Conservation (phyloP, 1,140 invertebrate genomes). For the Ptiloglossa arizonensis region DNA sequence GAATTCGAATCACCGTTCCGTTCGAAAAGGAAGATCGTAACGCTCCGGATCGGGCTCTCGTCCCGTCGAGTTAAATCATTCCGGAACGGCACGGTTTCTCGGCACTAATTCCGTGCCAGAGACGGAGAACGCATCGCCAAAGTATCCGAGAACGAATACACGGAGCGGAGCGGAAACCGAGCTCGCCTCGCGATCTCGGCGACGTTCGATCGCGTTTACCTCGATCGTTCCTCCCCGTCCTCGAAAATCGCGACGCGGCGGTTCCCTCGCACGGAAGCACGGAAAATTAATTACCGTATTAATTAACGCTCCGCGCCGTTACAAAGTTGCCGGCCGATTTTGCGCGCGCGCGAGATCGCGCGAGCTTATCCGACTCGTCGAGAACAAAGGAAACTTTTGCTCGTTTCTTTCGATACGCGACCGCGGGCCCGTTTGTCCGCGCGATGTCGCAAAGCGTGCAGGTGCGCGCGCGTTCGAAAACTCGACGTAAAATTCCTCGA, state of each 20-base stretch:
- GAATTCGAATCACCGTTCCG: constrained; percentile 40
- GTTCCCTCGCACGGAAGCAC: too few species aligned
- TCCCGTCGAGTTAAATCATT: constrained; percentile 36
- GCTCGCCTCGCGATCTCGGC: too few species aligned
- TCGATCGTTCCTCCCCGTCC: too few species aligned
- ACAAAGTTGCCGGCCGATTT: constrained; percentile 42
- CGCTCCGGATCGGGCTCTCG: background rate
- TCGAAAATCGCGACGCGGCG: constrained; percentile 15
- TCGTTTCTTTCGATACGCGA: too few species aligned
- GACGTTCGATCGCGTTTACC: too few species aligned
- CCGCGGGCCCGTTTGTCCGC: too few species aligned
- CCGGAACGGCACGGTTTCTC: constrained; percentile 39
- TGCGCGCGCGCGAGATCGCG: background rate
- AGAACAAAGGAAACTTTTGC: background rate
- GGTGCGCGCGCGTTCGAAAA: too few species aligned
- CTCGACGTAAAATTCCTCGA: too few species aligned
- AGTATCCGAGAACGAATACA: background rate
- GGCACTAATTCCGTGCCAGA: constrained; percentile 44
- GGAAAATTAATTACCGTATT: constrained; percentile 44
- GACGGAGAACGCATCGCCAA: constrained; percentile 24
- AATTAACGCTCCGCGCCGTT: constrained; percentile 37
- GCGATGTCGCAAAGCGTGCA: too few species aligned
- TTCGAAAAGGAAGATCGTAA: constrained; percentile 26
- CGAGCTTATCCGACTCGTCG: too few species aligned
- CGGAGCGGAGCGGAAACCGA: background rate